Evolutionary conservation across 2,797 vertebrate genomes (phyloP).

Genomic region (Percopsis omiscomaycus): DNA sequence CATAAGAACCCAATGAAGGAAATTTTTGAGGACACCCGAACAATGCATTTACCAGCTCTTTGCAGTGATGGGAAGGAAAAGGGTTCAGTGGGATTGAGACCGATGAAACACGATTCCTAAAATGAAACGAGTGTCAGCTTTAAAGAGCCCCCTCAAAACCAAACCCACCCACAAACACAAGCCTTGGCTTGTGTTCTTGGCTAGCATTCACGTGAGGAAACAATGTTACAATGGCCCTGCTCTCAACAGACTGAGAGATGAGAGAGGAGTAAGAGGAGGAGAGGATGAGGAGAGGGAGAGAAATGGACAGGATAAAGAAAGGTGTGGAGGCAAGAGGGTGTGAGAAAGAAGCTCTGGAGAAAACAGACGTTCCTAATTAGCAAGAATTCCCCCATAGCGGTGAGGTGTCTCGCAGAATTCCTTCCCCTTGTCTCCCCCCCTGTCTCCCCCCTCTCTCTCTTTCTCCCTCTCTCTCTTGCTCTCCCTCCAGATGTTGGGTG

Average conservation of each 20-base stretch:
- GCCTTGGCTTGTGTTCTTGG: conserved; percentile 51
- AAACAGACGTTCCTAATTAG: conserved; percentile 74
- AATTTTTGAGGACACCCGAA: conserved; percentile 44
- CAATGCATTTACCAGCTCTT: conserved; percentile 52
- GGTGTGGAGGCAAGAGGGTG: background rate
- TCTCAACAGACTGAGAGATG: background rate
- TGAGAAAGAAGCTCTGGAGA: conserved; percentile 42
- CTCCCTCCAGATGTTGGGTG: conserved; percentile 71
- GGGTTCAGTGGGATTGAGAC: conserved; percentile 25
- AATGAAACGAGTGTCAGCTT: conserved; percentile 44
- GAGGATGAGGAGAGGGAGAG: no score
- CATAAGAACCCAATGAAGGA: conserved; percentile 32
- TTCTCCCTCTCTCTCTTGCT: background rate
- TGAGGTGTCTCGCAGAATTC: conserved; percentile 64
- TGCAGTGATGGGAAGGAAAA: conserved; percentile 57
- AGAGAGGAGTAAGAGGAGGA: background rate
- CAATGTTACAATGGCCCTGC: conserved; percentile 42
- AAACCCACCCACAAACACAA: conserved; percentile 30
- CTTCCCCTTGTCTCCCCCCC: conserved; percentile 22
- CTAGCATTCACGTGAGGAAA: conserved; percentile 46
- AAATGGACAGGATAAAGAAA: background rate
- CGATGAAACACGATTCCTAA: conserved; percentile 47
- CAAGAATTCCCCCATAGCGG: conserved; percentile 61
- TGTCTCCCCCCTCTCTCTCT: background rate
- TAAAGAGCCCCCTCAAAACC: conserved; percentile 25